Base-by-base conservation (phyloP, 2,797 vertebrate species). In the Pipistrellus nathusii region DNA sequence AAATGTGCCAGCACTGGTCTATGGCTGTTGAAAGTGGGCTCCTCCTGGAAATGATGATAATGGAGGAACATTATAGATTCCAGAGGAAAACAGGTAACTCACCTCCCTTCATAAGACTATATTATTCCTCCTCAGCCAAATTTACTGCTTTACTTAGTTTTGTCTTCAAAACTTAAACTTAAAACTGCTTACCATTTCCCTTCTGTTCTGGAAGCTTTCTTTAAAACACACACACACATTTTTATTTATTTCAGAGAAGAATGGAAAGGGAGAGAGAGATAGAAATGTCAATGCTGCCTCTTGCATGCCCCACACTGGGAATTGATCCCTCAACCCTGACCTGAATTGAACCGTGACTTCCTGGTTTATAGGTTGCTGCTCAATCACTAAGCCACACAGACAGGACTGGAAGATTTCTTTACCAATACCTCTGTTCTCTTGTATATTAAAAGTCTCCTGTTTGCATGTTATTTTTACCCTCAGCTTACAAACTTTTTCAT, bases 1-100 rank as follows among this genome's bases (percentile, higher is more conserved):
- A 95, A 97, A 75, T 30, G 32, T 87, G 91, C 87, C 71, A 95
- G 92, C 85, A 92, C 48, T 83, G 64, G 66, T 94, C 92, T 91
- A 71, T 87, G 66, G 85, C 76, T 72, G 23, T 71, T 38, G 25
- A 81, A 95, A 85, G 57, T 59, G 23, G 57, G 0, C 32, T 94
- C 21, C 17, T 11, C n/a, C 25, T 89, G 14, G 12, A 82, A 38
- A 82, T 85, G 21, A 32, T 68, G 18, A 30, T 86, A 57, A 91
- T 46, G 20, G 32, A 77, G 48, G 3, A 88, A 94, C 12, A 32
- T 18, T 83, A 32, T 55, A 53, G 44, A 53, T 95, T 71, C 32
- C 13, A 71, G 46, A 82, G 17, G 27, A 90, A 82, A 59, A 64
- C 35, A 81, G 15, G 41, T 72, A 76, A 85, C 3, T 38, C n/a